Conservation (phyloP, 1,140 invertebrate species). For the Cryptotermes secundus region DNA sequence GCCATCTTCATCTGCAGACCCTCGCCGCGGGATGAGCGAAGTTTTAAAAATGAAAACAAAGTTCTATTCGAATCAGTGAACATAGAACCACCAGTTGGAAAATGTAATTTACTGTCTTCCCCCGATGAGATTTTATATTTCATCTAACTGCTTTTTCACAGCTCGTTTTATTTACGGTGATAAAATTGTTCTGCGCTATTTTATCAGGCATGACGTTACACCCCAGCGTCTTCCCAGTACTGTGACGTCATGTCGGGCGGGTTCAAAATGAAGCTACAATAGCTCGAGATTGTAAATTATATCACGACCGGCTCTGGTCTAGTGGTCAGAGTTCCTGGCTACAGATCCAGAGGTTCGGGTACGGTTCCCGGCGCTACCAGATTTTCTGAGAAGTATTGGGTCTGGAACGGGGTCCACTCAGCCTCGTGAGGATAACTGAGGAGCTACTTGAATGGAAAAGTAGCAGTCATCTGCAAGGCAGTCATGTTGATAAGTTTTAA, state of each 20-base stretch:
- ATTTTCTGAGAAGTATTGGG: too few relatives aligned
- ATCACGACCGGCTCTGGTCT: too few relatives aligned
- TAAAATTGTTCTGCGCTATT: not conserved
- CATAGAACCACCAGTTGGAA: not conserved
- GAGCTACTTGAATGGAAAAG: too few relatives aligned
- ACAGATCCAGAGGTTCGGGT: too few relatives aligned
- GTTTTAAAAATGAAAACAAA: not conserved
- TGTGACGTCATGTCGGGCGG: not conserved
- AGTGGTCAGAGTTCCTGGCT: too few relatives aligned
- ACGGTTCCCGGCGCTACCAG: too few relatives aligned
- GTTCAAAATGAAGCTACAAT: not conserved
- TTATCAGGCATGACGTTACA: not conserved
- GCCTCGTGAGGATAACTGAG: too few relatives aligned
- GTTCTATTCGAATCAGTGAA: conserved; percentile 2
- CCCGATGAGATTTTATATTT: not conserved
- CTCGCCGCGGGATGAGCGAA: not conserved
- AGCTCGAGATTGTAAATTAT: not conserved
- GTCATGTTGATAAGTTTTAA: too few relatives aligned
- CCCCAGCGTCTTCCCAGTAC: not conserved
- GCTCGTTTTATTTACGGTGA: conserved; percentile 13
- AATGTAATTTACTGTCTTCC: not conserved
- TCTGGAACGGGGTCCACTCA: too few relatives aligned
- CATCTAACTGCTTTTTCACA: not conserved
- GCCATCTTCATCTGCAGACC: not conserved
- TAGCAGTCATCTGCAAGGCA: too few relatives aligned